Evolutionary conservation across 2,797 vertebrate genomes (phyloP).

Genomic region (Hozukius guyotensis): DNA sequence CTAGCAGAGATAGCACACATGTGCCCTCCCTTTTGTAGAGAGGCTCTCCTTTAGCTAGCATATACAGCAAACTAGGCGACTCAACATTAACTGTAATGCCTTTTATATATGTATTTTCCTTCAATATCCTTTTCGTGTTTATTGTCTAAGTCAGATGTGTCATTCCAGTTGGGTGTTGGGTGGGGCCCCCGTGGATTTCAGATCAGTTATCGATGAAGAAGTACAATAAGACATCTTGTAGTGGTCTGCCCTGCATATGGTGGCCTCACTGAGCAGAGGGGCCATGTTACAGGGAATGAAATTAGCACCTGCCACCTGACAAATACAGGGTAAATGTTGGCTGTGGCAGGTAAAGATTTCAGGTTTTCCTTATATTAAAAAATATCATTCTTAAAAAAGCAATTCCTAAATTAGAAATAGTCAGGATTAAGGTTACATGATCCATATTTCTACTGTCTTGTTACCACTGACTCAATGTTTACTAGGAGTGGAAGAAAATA

Average conservation of each 20-base stretch:
- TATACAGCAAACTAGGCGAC: not conserved
- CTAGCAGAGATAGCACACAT: constrained; percentile 33
- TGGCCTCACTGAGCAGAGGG: constrained; percentile 16
- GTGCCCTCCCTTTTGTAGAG: constrained; percentile 49
- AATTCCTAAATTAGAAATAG: no score
- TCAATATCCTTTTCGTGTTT: not conserved
- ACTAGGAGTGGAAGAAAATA: no score
- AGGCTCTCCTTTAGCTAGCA: constrained; percentile 25
- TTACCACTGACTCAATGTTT: no score
- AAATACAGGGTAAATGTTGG: no score
- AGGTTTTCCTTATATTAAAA: no score
- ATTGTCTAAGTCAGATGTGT: not conserved
- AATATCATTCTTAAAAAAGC: no score
- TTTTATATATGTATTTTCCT: not conserved
- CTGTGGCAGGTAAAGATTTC: no score
- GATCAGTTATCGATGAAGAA: constrained; percentile 10
- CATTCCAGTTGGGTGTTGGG: constrained; percentile 73
- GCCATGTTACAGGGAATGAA: constrained; percentile 6
- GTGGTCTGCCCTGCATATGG: constrained; percentile 19
- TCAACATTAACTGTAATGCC: not conserved
- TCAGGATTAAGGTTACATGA: no score
- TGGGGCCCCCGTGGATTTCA: constrained; percentile 68
- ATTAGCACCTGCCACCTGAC: no score
- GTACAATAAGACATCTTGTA: not conserved
- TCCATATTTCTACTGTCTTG: no score